phyloP scores from a whole-genome alignment of 2,888 invertebrate genomes.

The Oasisia sp. region DNA sequence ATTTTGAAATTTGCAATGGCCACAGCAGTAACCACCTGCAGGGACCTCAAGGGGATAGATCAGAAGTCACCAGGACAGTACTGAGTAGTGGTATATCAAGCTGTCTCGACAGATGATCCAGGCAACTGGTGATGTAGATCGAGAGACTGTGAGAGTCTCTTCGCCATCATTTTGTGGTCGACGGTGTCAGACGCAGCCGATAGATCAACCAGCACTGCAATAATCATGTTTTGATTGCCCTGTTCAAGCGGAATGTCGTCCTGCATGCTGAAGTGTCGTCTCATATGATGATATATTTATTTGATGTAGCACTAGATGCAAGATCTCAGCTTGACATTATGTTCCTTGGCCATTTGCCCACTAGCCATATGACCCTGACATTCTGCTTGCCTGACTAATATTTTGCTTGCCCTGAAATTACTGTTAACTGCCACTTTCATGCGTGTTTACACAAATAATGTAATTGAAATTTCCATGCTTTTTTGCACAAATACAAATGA shows the following conservation, averaged over 20 bases:
- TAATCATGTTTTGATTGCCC: background rate
- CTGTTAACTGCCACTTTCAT: too few species aligned
- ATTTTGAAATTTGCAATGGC: background rate
- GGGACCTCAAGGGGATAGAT: background rate
- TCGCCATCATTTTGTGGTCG: background rate
- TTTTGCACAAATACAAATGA: too few species aligned
- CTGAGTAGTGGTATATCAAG: background rate
- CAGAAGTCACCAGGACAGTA: background rate
- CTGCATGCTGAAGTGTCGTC: background rate
- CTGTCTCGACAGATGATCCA: background rate
- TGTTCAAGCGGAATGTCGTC: background rate
- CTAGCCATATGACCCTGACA: too few species aligned
- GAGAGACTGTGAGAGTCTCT: background rate
- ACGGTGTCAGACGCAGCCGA: background rate
- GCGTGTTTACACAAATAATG: too few species aligned
- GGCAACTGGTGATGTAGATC: background rate
- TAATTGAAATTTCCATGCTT: too few species aligned
- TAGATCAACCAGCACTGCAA: background rate
- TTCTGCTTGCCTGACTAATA: too few species aligned
- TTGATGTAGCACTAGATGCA: too few species aligned
- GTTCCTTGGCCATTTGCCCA: too few species aligned
- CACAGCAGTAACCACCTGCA: background rate
- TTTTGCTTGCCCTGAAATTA: too few species aligned
- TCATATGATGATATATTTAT: too few species aligned
- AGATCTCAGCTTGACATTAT: too few species aligned